phyloP scores from a whole-genome alignment of 2,888 invertebrate species.

The Drosophila picticornis region DNA sequence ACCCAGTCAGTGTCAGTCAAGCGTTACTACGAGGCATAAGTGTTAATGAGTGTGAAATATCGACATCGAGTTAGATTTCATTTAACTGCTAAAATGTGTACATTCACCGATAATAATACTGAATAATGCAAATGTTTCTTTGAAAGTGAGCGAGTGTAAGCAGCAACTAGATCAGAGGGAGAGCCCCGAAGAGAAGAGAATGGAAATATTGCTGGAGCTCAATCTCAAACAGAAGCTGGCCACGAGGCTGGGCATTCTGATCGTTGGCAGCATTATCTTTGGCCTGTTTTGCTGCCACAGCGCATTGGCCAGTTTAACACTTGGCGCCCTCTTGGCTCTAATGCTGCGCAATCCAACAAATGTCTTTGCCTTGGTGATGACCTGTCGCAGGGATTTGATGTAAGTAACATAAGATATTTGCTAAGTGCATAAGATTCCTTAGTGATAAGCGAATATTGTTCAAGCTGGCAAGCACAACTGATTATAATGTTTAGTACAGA shows the following conservation, averaged over 20 bases:
- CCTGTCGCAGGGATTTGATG: constrained; percentile 79
- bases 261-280: constrained; percentile 73
- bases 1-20: constrained; percentile 8
- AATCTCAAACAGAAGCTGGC: constrained; percentile 80
- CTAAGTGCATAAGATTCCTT: neutral
- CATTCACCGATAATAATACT: neutral
- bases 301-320: constrained; percentile 66
- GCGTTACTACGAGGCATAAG: neutral
- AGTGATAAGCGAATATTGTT: neutral
- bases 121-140: constrained; percentile 36
- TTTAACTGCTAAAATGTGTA: constrained; percentile 5
- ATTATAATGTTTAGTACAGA: neutral
- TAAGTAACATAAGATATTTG: constrained; percentile 59
- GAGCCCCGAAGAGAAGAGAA: constrained; percentile 51
- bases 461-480: neutral
- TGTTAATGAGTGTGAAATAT: neutral
- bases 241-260: constrained; percentile 71
- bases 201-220: constrained; percentile 80
- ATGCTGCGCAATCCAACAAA: constrained; percentile 74
- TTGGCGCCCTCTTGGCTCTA: constrained; percentile 76
- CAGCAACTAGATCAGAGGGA: constrained; percentile 31
- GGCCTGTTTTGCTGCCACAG: constrained; percentile 60
- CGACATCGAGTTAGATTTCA: constrained; percentile 41
- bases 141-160: constrained; percentile 48
- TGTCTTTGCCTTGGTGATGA: constrained; percentile 77